These are phyloP conservation scores for Cybosia mesomella DNA, from an alignment of 2,888 invertebrate species.

Conservation along the genomic window DNA sequence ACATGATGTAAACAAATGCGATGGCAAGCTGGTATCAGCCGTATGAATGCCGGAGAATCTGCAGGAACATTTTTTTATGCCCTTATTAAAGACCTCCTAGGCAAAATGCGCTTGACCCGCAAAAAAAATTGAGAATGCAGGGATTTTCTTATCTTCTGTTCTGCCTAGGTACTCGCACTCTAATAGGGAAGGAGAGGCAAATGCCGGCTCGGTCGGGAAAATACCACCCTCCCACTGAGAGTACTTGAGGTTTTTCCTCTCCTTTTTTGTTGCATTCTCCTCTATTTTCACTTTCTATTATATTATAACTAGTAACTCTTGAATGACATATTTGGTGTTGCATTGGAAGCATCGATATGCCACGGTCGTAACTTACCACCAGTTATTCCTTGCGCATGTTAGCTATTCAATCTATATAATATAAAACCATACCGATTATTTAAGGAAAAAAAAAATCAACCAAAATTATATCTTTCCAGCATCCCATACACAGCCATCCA, in stretches of 20 bases:
- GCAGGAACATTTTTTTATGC: no score
- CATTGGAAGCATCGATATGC: not conserved
- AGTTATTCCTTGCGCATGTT: not conserved
- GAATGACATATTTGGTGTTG: not conserved
- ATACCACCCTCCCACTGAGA: no score
- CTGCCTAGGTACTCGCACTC: no score
- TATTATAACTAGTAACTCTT: not conserved
- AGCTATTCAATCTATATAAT: not conserved
- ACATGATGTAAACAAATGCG: not conserved
- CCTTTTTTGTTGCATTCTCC: no score
- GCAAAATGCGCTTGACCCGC: no score
- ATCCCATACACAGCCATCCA: conserved; percentile 94
- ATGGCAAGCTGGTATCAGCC: not conserved
- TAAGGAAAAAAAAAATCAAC: not conserved
- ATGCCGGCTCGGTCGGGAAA: no score
- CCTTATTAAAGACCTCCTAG: no score
- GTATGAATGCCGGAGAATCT: not conserved
- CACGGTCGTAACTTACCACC: not conserved
- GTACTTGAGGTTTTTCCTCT: no score
- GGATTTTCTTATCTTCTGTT: no score
- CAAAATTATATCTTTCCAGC: conserved; percentile 73
- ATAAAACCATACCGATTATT: not conserved
- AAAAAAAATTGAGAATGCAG: no score
- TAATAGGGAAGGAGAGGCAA: no score
- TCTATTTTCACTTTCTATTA: not conserved